Base-by-base conservation (phyloP, 2,797 vertebrate genomes). In the Acrocephalus scirpaceus region DNA sequence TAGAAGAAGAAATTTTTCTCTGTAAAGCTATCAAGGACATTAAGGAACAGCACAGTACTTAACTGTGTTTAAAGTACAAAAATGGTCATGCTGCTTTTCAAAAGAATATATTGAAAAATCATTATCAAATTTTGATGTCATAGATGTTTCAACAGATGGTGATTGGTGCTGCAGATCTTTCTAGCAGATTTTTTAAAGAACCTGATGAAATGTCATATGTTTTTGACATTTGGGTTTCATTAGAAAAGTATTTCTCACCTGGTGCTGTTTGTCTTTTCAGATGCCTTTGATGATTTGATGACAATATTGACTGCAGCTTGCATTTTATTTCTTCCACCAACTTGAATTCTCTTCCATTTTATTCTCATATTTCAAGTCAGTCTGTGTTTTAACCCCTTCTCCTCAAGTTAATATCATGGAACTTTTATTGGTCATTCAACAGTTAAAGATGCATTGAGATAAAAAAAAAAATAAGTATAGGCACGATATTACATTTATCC, bases 151-250 rank as follows among this genome's bases (percentile, higher is more conserved):
- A 86, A 67, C 65, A 88, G 85, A 88, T 86, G 86, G 65, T 26
- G 38, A 57, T 78, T 75, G 45, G 9, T 76, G 36, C 51, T 77
- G 26, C 42, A 90, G 47, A 22, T 83, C 51, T 58, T 94, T 74
- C 54, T 90, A 90, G 25, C 7, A 87, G 45, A 64, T 34, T 62
- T 92, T 70, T 54, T 2, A 83, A 94, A 58, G 40, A 91, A 86
- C 25, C 23, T 83, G 78, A 87, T 88, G 72, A 93, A 91, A 83
- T 75, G 56, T 74, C 72, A 30, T 87, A 66, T 71, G 32, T 38
- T 93, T 96, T 74, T 94, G 69, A 75, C 62, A 88, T 91, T 94
- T 88, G 60, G 34, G 53, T 96, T 92, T 89, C 65, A 72, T 92
- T 91, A 90, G 38, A 80, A 47, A 74, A 83, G 32, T 81, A 65